These are phyloP conservation scores for Xiphophorus hellerii DNA, from an alignment of 2,113 vertebrate genomes.

Conservation along the genomic window DNA sequence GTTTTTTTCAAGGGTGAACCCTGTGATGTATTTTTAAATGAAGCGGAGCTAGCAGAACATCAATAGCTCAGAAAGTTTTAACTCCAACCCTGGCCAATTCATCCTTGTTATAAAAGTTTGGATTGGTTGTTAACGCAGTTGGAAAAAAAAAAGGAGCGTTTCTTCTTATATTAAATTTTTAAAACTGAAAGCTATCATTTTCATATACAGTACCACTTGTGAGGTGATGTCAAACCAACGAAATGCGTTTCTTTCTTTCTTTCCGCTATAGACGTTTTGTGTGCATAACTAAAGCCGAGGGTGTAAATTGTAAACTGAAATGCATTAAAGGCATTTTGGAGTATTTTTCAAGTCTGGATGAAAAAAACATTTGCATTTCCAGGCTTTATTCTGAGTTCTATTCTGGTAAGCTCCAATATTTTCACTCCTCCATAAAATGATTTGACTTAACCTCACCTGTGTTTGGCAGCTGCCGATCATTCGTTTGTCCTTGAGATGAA, in stretches of 20 bases:
- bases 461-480: neutral
- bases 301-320: neutral
- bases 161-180: neutral
- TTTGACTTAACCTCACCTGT: no score
- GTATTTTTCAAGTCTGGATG: no score
- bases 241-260: neutral
- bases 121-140: neutral
- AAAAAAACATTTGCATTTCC: neutral
- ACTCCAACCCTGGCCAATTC: slow-evolving; percentile 15
- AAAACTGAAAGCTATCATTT: neutral
- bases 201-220: neutral
- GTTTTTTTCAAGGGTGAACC: slow-evolving; percentile 11
- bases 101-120: slow-evolving; percentile 24
- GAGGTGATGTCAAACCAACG: neutral
- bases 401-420: neutral
- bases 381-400: neutral
- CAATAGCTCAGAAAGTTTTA: slow-evolving; percentile 21
- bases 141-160: neutral
- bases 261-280: neutral
- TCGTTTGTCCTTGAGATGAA: neutral
- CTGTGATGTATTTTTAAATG: slow-evolving; percentile 52
- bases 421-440: neutral
- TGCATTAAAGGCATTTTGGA: no score
- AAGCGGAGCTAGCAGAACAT: slow-evolving; percentile 21
- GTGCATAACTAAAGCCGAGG: neutral